Percentiles rank a stretch among this genome's conserved stretches.
These are phyloP conservation scores for Pseudachorutes palmiensis DNA, from an alignment of 1,140 invertebrate genomes.

Conservation along the genomic window DNA sequence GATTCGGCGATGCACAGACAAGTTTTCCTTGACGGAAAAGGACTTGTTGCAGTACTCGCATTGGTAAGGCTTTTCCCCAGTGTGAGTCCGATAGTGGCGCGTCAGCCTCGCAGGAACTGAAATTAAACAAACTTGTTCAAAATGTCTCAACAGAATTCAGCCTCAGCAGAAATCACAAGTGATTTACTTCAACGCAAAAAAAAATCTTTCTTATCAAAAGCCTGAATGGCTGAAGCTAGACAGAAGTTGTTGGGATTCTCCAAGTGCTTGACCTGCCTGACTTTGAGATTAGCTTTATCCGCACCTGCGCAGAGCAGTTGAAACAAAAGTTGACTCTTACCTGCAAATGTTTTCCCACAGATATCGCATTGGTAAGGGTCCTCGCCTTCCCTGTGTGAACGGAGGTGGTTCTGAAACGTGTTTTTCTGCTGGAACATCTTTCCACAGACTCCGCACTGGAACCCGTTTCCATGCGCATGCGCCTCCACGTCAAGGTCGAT, in stretches of 20 bases:
- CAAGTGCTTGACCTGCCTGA: neutral
- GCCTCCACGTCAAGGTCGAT: neutral
- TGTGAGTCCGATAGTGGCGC: constrained; percentile 82
- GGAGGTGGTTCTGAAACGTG: constrained; percentile 52
- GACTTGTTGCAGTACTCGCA: constrained; percentile 88
- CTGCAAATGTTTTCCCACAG: constrained; percentile 80
- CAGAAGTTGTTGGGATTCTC: too few relatives aligned
- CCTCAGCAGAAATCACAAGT: too few relatives aligned
- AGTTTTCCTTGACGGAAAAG: constrained; percentile 84
- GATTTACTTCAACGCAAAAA: too few relatives aligned
- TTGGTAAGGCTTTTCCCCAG: constrained; percentile 73
- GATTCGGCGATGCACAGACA: constrained; percentile 81
- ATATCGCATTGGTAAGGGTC: constrained; percentile 81
- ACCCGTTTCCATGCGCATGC: constrained; percentile 27
- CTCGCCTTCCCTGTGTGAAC: constrained; percentile 49
- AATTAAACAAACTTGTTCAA: constrained; percentile 19
- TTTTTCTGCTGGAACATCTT: constrained; percentile 54
- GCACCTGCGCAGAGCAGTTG: neutral
- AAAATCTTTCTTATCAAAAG: too few relatives aligned
- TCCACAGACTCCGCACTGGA: constrained; percentile 51
- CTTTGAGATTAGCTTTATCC: neutral
- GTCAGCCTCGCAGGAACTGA: constrained; percentile 75
- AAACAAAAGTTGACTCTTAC: too few relatives aligned
- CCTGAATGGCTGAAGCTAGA: too few relatives aligned
- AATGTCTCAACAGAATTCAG: neutral